Evolutionary conservation across 2,113 vertebrate genomes (phyloP), one percentile per base, ranked within the genome.

Genomic region (Rhea americana): DNA sequence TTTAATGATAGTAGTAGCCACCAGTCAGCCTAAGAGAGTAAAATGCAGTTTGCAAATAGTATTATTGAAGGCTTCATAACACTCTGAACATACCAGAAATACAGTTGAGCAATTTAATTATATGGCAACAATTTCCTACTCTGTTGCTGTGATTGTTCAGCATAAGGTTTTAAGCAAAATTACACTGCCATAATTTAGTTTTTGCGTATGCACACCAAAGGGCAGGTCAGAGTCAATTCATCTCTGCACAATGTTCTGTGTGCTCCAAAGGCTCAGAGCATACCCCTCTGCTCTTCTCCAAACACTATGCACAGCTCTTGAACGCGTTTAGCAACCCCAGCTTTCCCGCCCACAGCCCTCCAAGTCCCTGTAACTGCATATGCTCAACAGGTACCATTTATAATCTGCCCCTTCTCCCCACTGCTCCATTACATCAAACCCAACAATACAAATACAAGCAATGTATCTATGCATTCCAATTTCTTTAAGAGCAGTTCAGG

Each of bases 181-280:
- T 70, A 65, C 4, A 0, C 22, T 15, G 9, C 26, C 25, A 16
- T 32, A 30, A 32, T 56, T 43, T 21, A 14, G 22, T 41, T 66
- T 21, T 22, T 43, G 24, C 2, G 3, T 28, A 22, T 0, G 3
- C 39, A 32, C 21, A 35, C 2, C 21, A 7, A 13, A 2, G 28
- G 30, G 15, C 11, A 5, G 14, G 7, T 13, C 28, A 32, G 51
- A 75, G 50, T 5, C 12, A 25, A 16, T 1, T 16, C 28, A 58
- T 0, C 0, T 7, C 61, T 11, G 21, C 9, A 9, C 7, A 43
- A 21, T 0, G 11, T 16, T 15, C 13, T 43, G 2, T 0, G 0
- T 3, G 2, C 24, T 73, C 21, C 48, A 30, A 22, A 72, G 51
- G 13, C 8, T 50, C 1, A 0, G 50, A 58, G 16, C 25, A 25